A percentile compares a stretch with the other conserved stretches of the same genome.
Evolutionary conservation across 2,888 invertebrate genomes (phyloP).

Genomic region (Platycheirus rosarum): DNA sequence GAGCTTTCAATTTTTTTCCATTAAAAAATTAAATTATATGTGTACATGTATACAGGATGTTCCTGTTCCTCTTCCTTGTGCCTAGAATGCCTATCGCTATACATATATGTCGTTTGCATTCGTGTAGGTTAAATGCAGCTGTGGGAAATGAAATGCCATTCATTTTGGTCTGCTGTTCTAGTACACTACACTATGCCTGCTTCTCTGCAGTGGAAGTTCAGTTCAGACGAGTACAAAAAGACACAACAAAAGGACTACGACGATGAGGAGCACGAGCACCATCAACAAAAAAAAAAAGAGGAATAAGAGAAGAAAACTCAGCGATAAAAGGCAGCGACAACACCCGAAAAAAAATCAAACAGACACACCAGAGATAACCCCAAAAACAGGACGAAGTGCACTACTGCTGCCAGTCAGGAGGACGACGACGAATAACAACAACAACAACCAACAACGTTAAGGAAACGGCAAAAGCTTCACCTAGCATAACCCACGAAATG

Average conservation of each 20-base stretch:
- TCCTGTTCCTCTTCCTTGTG: slow-evolving; percentile 9
- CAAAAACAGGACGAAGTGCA: slow-evolving; percentile 61
- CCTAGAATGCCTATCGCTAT: slow-evolving; percentile 15
- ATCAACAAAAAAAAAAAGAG: slow-evolving; percentile 3
- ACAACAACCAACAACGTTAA: neutral
- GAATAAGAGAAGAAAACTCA: slow-evolving; percentile 37
- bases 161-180: slow-evolving; percentile 39
- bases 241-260: slow-evolving; percentile 58
- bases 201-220: slow-evolving; percentile 60
- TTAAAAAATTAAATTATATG: slow-evolving; percentile 71
- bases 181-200: slow-evolving; percentile 18
- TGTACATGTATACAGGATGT: neutral
- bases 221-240: slow-evolving; percentile 48
- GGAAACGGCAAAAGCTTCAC: slow-evolving; percentile 50
- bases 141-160: slow-evolving; percentile 68
- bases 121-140: slow-evolving; percentile 70
- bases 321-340: slow-evolving; percentile 59
- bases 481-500: slow-evolving; percentile 67
- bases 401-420: slow-evolving; percentile 20
- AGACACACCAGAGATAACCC: slow-evolving; percentile 28
- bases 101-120: slow-evolving; percentile 27
- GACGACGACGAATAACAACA: slow-evolving; percentile 25
- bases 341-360: slow-evolving; percentile 34
- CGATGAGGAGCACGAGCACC: too few relatives aligned
- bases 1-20: slow-evolving; percentile 67